Conservation (phyloP, 1,140 invertebrate genomes). For the Harlomillsia oculata region DNA sequence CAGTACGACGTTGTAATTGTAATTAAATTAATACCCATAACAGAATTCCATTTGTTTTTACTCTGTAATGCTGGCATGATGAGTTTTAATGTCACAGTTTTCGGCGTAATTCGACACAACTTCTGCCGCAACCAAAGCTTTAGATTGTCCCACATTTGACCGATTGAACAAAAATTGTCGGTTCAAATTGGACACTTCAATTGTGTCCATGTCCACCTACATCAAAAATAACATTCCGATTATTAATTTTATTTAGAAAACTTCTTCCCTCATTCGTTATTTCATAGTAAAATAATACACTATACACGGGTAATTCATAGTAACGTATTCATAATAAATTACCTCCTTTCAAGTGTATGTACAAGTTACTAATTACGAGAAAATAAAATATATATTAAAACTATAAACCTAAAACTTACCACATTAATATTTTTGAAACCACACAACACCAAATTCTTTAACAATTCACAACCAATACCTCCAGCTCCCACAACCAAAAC, state of each 20-base stretch:
- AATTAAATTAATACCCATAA: conserved; percentile 8
- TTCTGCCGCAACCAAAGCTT: conserved; percentile 76
- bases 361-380: too few relatives aligned
- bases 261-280: too few relatives aligned
- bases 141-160: conserved; percentile 95
- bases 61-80: conserved; percentile 90
- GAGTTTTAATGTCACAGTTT: conserved; percentile 72
- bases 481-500: conserved; percentile 93
- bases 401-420: conserved; percentile 51
- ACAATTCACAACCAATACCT: conserved; percentile 96
- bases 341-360: too few relatives aligned
- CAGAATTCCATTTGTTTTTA: too few relatives aligned
- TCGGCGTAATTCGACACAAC: conserved; percentile 83
- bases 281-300: too few relatives aligned
- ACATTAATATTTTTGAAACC: conserved; percentile 91
- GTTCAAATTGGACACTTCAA: conserved; percentile 99
- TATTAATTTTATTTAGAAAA: not conserved
- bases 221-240: conserved; percentile 40
- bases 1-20: too few relatives aligned
- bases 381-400: too few relatives aligned
- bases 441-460: conserved; percentile 93
- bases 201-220: conserved; percentile 98
- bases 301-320: too few relatives aligned
- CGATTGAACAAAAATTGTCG: conserved; percentile 96
- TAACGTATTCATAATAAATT: too few relatives aligned